Base-by-base conservation (phyloP, 2,797 vertebrate genomes). In the Remorina albescens region DNA sequence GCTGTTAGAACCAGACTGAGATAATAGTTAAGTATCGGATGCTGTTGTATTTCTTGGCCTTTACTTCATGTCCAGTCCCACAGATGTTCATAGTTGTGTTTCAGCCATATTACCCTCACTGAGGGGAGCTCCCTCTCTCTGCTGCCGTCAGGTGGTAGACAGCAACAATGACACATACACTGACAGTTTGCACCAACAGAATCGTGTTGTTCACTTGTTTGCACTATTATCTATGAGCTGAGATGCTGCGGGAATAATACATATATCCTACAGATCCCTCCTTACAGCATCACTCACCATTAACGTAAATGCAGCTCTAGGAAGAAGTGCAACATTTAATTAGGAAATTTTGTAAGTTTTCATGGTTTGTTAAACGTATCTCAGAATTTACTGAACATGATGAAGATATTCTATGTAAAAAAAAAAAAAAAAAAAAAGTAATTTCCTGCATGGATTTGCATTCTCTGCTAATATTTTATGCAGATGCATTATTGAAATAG, bases 121-220 rank as follows among this genome's bases (percentile, higher is more conserved):
- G 28, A 37, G 11, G 53, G 2, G 3, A 50, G 59, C 53, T 26
- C 28, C 19, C 37, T 16, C 32, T 25, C 67, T 60, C 62, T 80
- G 44, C 87, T 81, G 76, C 74, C 71, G 13, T 55, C 74, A 42
- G 54, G 70, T 80, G 82, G 77, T n/a, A 6, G 21, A 5, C 74
- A 4, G 13, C 37, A 59, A 61, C 39, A 78, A 62, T 16, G 9
- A 21, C 53, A 30, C 19, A 65, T n/a, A n/a, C n/a, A n/a, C n/a
- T n/a, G 23, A 36, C 36, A 0, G 2, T 32, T 39, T 26, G 3
- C 10, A 23, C 2, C 1, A 28, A 50, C 16, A 8, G 2, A n/a
- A n/a, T 53, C 16, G 34, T n/a, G 19, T 10, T 13, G 16, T 41
- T 23, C 2, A 42, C n/a, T 13, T 15, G 2, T 1, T 42, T 49